Base-by-base conservation (phyloP, 2,797 vertebrate species). In the Oreortyx pictus region DNA sequence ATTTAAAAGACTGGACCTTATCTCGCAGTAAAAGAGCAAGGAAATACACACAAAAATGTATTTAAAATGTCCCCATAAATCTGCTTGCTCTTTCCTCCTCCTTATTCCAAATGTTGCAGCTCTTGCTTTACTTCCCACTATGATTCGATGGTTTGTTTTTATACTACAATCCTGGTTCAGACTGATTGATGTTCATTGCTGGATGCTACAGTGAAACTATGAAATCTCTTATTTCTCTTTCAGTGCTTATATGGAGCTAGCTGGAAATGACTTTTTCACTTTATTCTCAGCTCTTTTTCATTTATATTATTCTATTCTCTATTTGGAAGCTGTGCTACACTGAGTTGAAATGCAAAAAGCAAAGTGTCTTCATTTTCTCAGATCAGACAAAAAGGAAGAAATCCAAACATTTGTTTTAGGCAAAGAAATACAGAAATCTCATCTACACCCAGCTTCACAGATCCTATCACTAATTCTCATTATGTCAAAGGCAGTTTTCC, bases 151-250 rank as follows among this genome's bases (percentile, higher is more conserved):
- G 66, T 75, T 92, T 94, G 74, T 86, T 93, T 95, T 92, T 92
- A 79, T 59, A 88, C 33, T n/a, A 49, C 22, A 50, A 95, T 79
- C 56, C 66, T 83, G 64, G 49, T 79, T 80, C 73, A 89, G 15
- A 94, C 1, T 39, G 77, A 93, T 59, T 82, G 78, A 76, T 82
- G 92, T 90, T 93, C 79, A 92, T n/a, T 85, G 88, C 50, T 87
- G 62, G 84, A 75, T 92, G 70, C 76, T 85, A 80, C 64, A 75
- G 60, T 70, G 67, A 86, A 92, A 90, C 82, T 79, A 75, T n/a
- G n/a, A 92, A 90, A 93, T 80, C 29, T 76, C 39, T 93, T 87
- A 92, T 93, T 82, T 89, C 94, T 80, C 62, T 4, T 91, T 95
- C 92, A 95, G 57, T 71, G 80, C 44, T 35, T 66, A 87, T 76